These are phyloP conservation scores for Rhyacophila brunnea DNA, from an alignment of 1,140 invertebrate species.

Conservation along the genomic window DNA sequence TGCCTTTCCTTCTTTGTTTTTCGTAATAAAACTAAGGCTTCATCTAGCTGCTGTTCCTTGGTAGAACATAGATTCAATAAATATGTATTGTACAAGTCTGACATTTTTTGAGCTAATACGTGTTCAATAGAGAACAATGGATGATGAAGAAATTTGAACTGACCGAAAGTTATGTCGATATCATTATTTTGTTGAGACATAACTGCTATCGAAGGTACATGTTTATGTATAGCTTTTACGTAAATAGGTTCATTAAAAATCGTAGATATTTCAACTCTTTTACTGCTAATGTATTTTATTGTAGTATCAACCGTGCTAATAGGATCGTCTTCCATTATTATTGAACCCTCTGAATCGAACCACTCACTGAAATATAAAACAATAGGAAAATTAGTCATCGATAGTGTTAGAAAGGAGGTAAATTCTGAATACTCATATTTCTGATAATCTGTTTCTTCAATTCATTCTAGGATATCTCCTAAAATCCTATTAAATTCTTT, in stretches of 20 bases:
- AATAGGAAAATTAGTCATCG: too few species aligned
- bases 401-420: too few species aligned
- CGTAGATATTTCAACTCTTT: conserved; percentile 6
- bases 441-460: too few species aligned
- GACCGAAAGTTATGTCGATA: conserved; percentile 14
- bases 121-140: conserved; percentile 32
- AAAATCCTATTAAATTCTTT: too few species aligned
- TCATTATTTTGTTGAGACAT: conserved; percentile 1
- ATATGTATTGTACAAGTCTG: conserved; percentile 15
- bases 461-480: too few species aligned
- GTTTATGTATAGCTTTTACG: background rate
- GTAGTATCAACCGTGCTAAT: conserved; percentile 7
- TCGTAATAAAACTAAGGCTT: conserved; percentile 14
- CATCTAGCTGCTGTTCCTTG: conserved; percentile 6
- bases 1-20: conserved; percentile 7
- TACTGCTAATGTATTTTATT: conserved; percentile 5
- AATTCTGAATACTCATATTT: too few species aligned
- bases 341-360: conserved; percentile 13
- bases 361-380: conserved; percentile 24
- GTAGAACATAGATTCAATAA: conserved; percentile 2
- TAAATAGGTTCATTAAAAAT: background rate
- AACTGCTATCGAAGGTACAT: background rate
- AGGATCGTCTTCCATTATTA: conserved; percentile 19
- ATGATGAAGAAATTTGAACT: conserved; percentile 28
- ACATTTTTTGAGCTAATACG: conserved; percentile 22